These are phyloP conservation scores for Pachyramphus minor DNA, from an alignment of 2,113 vertebrate species.

Conservation along the genomic window DNA sequence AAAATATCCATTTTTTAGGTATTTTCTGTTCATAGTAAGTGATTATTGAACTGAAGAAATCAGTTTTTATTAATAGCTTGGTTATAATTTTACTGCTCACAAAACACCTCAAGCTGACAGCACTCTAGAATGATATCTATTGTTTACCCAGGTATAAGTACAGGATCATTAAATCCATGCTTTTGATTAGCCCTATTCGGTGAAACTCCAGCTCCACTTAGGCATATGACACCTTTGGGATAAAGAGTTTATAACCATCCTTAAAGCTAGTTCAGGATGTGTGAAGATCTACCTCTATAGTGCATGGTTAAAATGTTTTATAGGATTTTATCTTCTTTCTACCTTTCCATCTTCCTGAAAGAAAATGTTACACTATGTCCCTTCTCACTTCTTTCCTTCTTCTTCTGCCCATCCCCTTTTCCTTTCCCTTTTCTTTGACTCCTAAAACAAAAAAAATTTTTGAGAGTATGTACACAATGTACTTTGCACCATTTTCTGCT, in stretches of 20 bases:
- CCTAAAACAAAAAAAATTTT: too few relatives aligned
- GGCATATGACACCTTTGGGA: neutral
- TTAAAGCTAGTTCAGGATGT: neutral
- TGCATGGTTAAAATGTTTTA: neutral
- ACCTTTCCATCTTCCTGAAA: neutral
- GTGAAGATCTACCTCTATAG: neutral
- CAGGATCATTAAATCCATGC: constrained; percentile 7
- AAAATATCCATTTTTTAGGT: neutral
- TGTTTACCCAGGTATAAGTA: constrained; percentile 3
- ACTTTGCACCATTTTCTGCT: neutral
- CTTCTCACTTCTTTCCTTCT: neutral
- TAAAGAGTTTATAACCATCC: neutral
- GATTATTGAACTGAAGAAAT: constrained; percentile 17
- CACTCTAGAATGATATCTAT: neutral
- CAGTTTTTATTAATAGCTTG: constrained; percentile 6
- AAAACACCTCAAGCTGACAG: neutral
- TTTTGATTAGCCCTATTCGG: neutral
- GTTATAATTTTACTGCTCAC: neutral
- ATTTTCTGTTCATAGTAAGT: neutral
- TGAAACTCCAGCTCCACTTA: neutral
- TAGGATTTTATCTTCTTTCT: neutral
- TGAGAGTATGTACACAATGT: too few relatives aligned
- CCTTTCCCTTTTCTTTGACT: rapidly evolving
- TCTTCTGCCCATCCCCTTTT: neutral
- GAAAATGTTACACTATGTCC: neutral